Evolutionary conservation across 2,888 invertebrate species (phyloP).

Genomic region (Poecilus cupreus): DNA sequence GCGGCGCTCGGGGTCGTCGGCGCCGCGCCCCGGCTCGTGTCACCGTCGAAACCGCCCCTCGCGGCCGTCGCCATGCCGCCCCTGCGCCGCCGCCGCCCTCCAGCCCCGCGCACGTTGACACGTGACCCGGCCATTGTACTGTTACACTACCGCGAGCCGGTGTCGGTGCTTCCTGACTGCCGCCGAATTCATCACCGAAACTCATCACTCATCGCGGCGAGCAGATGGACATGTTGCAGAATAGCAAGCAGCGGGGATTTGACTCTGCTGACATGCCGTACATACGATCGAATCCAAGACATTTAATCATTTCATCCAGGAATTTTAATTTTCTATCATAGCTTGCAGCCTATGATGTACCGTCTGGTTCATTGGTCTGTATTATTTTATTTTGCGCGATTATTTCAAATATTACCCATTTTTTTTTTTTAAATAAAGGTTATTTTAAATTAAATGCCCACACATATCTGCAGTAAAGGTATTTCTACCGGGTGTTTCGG

Average conservation of each 20-base stretch:
- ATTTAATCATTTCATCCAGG: too few relatives aligned
- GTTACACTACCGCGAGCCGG: slow-evolving; percentile 68
- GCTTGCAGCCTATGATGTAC: too few relatives aligned
- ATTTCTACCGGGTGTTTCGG: too few relatives aligned
- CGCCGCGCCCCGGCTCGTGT: slow-evolving; percentile 58
- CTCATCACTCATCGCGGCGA: slow-evolving; percentile 14
- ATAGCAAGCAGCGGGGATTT: slow-evolving; percentile 1
- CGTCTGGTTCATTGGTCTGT: too few relatives aligned
- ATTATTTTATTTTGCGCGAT: too few relatives aligned
- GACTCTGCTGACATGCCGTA: not conserved
- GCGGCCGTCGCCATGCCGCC: not conserved
- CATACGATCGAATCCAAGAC: slow-evolving; percentile 14
- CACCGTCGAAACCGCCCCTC: slow-evolving; percentile 59
- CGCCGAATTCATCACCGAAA: slow-evolving; percentile 20
- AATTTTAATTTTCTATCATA: too few relatives aligned
- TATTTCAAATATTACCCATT: too few relatives aligned
- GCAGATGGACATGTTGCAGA: slow-evolving; percentile 3
- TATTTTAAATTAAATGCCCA: too few relatives aligned
- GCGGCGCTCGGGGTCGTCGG: slow-evolving; percentile 50
- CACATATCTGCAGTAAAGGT: too few relatives aligned
- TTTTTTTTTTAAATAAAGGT: too few relatives aligned
- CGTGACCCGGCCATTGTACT: slow-evolving; percentile 72
- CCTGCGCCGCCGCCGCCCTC: slow-evolving; percentile 20
- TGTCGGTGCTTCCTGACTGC: slow-evolving; percentile 1
- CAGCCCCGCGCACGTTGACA: slow-evolving; percentile 63